Evolutionary conservation across 2,797 vertebrate species (phyloP), one percentile per base, ranked within the genome.

Genomic region (Margarornis squamiger): DNA sequence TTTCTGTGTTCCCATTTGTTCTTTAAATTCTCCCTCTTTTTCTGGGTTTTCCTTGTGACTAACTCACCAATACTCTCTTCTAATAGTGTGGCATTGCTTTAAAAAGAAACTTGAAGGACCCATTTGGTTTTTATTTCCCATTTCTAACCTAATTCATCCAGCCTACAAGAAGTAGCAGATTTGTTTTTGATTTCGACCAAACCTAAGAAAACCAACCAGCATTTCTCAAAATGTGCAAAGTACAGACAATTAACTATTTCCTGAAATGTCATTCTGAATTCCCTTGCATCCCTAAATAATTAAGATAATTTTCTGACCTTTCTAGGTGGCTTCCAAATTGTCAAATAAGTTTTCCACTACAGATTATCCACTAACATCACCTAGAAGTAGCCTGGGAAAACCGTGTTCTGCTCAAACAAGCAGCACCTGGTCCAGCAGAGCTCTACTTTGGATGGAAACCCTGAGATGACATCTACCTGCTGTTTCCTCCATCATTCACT

Each of bases 111-210:
- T 66, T 86, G 51, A 54, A 88, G 70, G 51, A 70, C 61, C 27
- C 76, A 63, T 88, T 81, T 75, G 79, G 62, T 68, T 94, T 93
- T 90, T 70, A 66, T 92, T 95, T 78, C 89, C 45, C 67, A 63
- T 75, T 93, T 95, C 85, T 92, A 67, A 81, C 51, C 76, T 77
- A 66, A 91, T 88, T 92, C 26, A 34, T 90, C 82, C 58, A 23
- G 1, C 32, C 57, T 71, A 49, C 0, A 13, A 82, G 58, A 86
- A 73, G 58, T 32, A 77, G 45, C 29, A 23, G 65, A 75, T 20
- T 72, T 34, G 49, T 72, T 74, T 91, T 65, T 86, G 19, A 48
- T 86, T 92, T 65, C 70, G 86, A 72, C 71, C 57, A 80, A 86
- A 86, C 57, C 26, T 65, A 91, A 68, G 38, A 79, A 72, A 94